Conservation (phyloP, 2,888 invertebrate genomes). For the Panopea generosa region DNA sequence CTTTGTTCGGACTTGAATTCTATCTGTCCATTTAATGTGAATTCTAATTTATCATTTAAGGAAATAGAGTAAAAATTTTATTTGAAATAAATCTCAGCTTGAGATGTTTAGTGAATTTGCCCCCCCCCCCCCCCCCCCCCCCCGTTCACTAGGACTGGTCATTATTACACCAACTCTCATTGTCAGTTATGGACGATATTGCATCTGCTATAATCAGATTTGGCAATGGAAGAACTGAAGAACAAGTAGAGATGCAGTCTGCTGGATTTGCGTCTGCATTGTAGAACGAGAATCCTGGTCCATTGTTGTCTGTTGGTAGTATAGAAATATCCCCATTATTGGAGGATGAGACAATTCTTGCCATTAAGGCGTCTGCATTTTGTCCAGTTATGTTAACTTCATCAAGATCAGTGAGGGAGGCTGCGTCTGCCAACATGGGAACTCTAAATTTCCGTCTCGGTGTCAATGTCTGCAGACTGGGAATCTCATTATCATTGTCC, state of each 20-base stretch:
- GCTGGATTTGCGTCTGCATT: constrained; percentile 8
- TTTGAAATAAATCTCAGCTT: no score
- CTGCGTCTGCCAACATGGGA: constrained; percentile 7
- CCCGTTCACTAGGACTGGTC: background rate
- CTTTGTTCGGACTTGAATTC: no score
- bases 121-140: no score
- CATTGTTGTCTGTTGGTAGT: constrained; percentile 24
- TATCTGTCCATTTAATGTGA: no score
- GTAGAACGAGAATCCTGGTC: constrained; percentile 26
- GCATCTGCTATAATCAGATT: constrained; percentile 13
- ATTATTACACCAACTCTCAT: background rate
- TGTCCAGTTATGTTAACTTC: constrained; percentile 45
- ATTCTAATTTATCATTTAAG: no score
- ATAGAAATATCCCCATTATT: constrained; percentile 32
- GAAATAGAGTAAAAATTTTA: no score
- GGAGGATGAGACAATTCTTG: constrained; percentile 33
- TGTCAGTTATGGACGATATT: background rate
- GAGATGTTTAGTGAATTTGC: no score
- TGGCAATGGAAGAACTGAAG: constrained; percentile 17
- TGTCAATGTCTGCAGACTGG: constrained; percentile 10
- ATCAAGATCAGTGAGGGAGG: background rate
- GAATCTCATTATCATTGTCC: constrained; percentile 1
- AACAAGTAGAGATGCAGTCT: constrained; percentile 1
- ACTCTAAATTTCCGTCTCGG: background rate
- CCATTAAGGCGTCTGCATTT: constrained; percentile 40